phyloP scores from a whole-genome alignment of 23 tunicate species.

The Trididemnum nubilum region DNA sequence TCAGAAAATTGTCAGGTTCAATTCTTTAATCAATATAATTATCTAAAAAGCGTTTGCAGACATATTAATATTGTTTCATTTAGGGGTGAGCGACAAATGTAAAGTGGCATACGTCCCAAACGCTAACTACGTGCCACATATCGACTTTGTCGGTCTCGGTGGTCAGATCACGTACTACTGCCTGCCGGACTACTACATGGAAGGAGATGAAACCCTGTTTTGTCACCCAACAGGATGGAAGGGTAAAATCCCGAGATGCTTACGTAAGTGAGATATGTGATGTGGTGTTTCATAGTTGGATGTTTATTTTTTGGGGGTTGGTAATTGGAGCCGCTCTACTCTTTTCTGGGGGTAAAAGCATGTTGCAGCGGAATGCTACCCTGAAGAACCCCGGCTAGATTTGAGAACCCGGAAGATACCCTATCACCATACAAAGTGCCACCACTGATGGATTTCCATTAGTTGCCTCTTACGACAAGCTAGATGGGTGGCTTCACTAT shows the following conservation, averaged over 20 bases:
- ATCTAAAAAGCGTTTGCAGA: background rate
- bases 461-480: no score
- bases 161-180: background rate
- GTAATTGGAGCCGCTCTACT: background rate
- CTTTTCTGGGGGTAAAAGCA: background rate
- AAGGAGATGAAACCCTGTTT: background rate
- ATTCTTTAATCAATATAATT: background rate
- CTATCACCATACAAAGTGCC: no score
- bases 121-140: background rate
- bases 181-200: background rate
- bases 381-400: no score
- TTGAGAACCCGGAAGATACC: no score
- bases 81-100: conserved; percentile 19
- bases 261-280: background rate
- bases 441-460: no score
- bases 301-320: background rate
- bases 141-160: background rate
- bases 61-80: no score
- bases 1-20: no score
- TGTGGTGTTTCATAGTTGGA: background rate
- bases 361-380: background rate
- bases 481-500: no score
- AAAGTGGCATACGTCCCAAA: background rate
- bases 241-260: background rate
- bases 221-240: conserved; percentile 24